These are phyloP conservation scores for Oreochromis mossambicus DNA, from an alignment of 2,797 vertebrate species.

Conservation along the genomic window DNA sequence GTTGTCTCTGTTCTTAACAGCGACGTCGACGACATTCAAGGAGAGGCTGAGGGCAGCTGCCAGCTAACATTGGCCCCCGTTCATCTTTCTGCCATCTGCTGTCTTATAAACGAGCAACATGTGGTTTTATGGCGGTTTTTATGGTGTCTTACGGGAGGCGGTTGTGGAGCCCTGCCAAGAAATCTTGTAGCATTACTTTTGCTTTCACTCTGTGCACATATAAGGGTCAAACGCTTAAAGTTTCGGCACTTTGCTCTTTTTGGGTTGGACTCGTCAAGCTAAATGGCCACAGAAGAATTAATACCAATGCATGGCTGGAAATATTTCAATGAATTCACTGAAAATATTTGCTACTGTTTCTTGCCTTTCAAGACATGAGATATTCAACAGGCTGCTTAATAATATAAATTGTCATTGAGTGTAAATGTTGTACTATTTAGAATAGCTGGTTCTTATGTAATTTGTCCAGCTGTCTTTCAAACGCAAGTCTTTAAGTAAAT, in stretches of 20 bases:
- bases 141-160: conserved; percentile 12
- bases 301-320: not conserved
- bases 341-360: not conserved
- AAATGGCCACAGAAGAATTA: not conserved
- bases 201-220: conserved; percentile 32
- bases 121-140: conserved; percentile 14
- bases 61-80: not conserved
- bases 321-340: not conserved
- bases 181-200: conserved; percentile 35
- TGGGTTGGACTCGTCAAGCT: not conserved
- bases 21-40: accelerated
- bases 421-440: conserved; percentile 1
- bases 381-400: conserved; percentile 20
- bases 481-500: not conserved
- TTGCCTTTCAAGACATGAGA: not conserved
- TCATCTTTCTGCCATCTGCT: not conserved
- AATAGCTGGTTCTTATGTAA: not conserved
- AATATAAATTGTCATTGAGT: conserved; percentile 8
- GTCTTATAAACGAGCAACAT: not conserved
- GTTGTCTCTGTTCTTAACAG: conserved; percentile 17
- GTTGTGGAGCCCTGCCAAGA: not conserved
- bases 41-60: conserved; percentile 7
- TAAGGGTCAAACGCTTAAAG: conserved; percentile 11
- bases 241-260: not conserved
- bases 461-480: not conserved